phyloP scores from a whole-genome alignment of 2,113 vertebrate genomes.

The Todiramphus saurophagus region DNA sequence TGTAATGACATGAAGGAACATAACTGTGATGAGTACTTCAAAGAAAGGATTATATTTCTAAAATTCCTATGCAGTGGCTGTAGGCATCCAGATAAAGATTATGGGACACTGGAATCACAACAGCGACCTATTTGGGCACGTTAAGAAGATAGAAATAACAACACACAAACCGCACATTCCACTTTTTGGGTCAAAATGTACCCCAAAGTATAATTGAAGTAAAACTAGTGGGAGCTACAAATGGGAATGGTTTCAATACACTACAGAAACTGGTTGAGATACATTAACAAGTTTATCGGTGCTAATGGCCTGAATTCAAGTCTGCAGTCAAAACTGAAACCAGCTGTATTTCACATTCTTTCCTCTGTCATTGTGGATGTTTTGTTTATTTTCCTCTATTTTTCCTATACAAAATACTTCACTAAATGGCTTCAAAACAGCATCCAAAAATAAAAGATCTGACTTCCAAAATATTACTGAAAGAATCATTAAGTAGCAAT shows the following conservation, averaged over 20 bases:
- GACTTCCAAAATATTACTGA: neutral
- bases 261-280: neutral
- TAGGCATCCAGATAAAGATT: neutral
- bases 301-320: neutral
- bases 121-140: neutral
- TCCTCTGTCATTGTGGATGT: neutral
- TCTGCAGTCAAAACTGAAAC: neutral
- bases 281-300: neutral
- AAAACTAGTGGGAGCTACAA: neutral
- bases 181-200: neutral
- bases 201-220: neutral
- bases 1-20: neutral
- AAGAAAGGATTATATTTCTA: conserved; percentile 14
- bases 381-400: neutral
- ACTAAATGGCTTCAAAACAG: neutral
- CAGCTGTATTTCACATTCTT: neutral
- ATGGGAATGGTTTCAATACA: neutral
- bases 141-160: neutral
- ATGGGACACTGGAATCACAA: neutral
- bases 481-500: neutral
- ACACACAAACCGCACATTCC: neutral
- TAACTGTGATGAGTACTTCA: neutral
- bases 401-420: neutral
- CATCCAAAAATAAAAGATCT: neutral
- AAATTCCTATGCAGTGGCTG: neutral